A percentile compares a stretch with the other conserved stretches of the same genome.
Conservation (phyloP, 2,888 invertebrate species). For the Hydriomena furcata region DNA sequence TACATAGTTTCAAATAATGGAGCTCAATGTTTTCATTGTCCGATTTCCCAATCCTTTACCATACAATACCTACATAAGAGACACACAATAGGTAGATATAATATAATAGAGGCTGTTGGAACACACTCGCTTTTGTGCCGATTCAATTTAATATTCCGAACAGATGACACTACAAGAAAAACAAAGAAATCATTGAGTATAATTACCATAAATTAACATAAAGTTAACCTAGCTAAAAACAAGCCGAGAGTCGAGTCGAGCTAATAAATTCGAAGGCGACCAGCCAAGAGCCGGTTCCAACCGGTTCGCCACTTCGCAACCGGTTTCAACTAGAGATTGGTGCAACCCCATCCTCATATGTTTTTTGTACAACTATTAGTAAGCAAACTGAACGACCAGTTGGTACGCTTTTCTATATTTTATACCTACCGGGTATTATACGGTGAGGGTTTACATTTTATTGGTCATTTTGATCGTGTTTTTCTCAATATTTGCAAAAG, state of each 20-base stretch:
- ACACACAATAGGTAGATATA: constrained; percentile 14
- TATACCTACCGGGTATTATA: too few relatives aligned
- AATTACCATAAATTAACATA: constrained; percentile 62
- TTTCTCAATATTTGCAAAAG: too few relatives aligned
- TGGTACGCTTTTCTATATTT: constrained; percentile 38
- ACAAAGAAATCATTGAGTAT: constrained; percentile 50
- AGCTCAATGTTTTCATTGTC: constrained; percentile 58
- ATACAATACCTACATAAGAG: constrained; percentile 4
- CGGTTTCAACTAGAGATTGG: constrained; percentile 49
- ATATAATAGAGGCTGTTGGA: constrained; percentile 16
- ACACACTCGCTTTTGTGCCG: constrained; percentile 15
- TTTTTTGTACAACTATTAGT: constrained; percentile 43
- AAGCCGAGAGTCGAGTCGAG: constrained; percentile 51
- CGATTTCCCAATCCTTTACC: constrained; percentile 28
- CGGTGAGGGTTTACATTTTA: too few relatives aligned
- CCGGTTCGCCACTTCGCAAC: constrained; percentile 35
- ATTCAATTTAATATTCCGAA: constrained; percentile 44
- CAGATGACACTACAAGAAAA: constrained; percentile 45
- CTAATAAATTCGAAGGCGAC: constrained; percentile 51
- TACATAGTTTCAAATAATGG: constrained; percentile 80
- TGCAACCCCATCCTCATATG: constrained; percentile 53
- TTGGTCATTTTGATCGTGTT: too few relatives aligned
- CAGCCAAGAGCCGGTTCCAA: constrained; percentile 47
- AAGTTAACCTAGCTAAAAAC: constrained; percentile 54
- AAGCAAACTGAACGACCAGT: constrained; percentile 36